Percentiles rank a stretch among this genome's conserved stretches.
Conservation (phyloP, 2,888 invertebrate genomes). For the Drosophila gaucha region DNA sequence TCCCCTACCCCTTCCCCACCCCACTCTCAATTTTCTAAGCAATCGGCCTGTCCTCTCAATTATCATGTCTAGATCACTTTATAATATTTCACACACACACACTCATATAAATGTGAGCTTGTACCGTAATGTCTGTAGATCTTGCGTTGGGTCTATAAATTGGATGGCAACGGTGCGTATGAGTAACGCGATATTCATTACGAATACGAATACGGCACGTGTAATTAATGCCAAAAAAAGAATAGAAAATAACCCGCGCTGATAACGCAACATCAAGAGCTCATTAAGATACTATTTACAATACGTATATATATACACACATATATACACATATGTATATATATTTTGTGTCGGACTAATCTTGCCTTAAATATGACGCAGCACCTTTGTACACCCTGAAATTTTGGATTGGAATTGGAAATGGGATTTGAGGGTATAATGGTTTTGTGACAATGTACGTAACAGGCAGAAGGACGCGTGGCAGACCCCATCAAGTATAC, state of each 20-base stretch:
- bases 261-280: constrained; percentile 43
- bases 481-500: too few species aligned
- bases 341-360: not conserved
- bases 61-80: constrained; percentile 48
- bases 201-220: constrained; percentile 38
- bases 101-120: not conserved
- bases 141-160: constrained; percentile 37
- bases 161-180: constrained; percentile 59
- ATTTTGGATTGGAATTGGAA: too few species aligned
- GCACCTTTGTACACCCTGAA: not conserved
- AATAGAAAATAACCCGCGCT: constrained; percentile 1
- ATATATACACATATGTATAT: not conserved
- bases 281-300: constrained; percentile 16
- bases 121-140: constrained; percentile 11
- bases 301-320: not conserved
- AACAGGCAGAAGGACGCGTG: too few species aligned
- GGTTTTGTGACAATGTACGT: too few species aligned
- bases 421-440: too few species aligned
- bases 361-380: not conserved
- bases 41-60: constrained; percentile 16
- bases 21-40: not conserved
- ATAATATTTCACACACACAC: constrained; percentile 19
- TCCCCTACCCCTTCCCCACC: not conserved
- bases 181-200: constrained; percentile 52
- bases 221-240: constrained; percentile 51